phyloP scores from a whole-genome alignment of 1,140 invertebrate species.

The Probaryconus sp. region DNA sequence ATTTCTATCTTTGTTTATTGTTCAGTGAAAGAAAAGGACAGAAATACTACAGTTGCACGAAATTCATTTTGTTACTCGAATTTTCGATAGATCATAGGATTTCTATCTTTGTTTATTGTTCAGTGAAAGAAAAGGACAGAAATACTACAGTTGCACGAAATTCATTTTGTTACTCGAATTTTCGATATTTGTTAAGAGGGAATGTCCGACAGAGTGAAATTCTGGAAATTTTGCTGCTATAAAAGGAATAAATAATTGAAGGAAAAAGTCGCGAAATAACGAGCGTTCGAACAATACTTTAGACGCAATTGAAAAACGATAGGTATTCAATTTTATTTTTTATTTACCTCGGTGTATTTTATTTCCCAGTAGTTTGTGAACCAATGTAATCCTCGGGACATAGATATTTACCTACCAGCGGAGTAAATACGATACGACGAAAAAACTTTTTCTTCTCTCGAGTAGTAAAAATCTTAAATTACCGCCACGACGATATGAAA shows the following conservation, averaged over 20 bases:
- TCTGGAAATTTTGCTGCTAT: slow-evolving; percentile 23
- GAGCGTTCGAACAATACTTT: slow-evolving; percentile 4
- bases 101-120: too few species aligned
- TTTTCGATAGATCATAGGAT: too few species aligned
- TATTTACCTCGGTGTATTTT: slow-evolving; percentile 14
- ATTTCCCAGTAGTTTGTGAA: slow-evolving; percentile 14
- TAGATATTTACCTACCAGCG: slow-evolving; percentile 17
- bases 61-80: too few species aligned
- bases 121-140: too few species aligned
- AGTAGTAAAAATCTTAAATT: not conserved
- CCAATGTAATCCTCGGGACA: slow-evolving; percentile 17
- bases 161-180: too few species aligned
- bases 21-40: too few species aligned
- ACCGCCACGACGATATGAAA: not conserved
- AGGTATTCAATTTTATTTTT: slow-evolving; percentile 18
- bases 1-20: too few species aligned
- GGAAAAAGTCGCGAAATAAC: slow-evolving; percentile 2
- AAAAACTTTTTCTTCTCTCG: slow-evolving; percentile 2
- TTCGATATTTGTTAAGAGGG: too few species aligned
- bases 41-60: too few species aligned
- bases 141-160: too few species aligned
- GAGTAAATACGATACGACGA: not conserved
- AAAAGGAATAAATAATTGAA: too few species aligned
- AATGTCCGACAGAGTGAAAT: slow-evolving; percentile 11
- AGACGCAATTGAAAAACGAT: slow-evolving; percentile 10